Evolutionary conservation across 2,888 invertebrate species (phyloP), one percentile per base, ranked within the genome.

Genomic region (Orchesellides sinensis): DNA sequence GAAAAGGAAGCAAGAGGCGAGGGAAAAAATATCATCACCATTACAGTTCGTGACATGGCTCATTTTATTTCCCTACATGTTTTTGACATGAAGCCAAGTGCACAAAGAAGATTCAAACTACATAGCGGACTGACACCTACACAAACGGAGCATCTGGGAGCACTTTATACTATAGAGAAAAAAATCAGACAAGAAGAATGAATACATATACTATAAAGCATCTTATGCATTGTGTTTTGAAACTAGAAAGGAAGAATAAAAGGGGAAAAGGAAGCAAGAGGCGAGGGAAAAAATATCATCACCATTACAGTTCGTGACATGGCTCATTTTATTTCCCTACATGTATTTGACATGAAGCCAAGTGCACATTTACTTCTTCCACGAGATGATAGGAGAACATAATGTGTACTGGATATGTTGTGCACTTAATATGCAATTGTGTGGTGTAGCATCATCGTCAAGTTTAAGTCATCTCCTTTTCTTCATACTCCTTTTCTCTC

Each of bases 291-390:
- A 82, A 75, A 72, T 79, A 84, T 86, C 83, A 83, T 84, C 83
- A 84, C 68, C 83, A 85, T 86, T 85, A 79, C 80, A 84, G 84
- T 83, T 84, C 85, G 84, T 86, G 86, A 86, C 86, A 86, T 74
- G 79, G 78, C 85, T 85, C 85, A 84, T 86, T 85, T 86, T 86
- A 78, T 85, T 83, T 78, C 66, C 54, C 81, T 85, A 83, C 83
- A 84, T 83, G 85, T 85, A 84, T 85, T 85, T 86, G 86, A 86
- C 86, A 85, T 85, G 83, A 75, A 86, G 85, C 85, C 85, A 86
- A 86, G 78, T 82, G 80, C 77, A 81, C 72, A 66, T 83, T 79
- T 79, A 56, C 63, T 63, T n/a, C n/a, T n/a, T 35, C 2, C 54
- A 40, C 35, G 23, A 52, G 74, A 45, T 32, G 35, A 54, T 25